A percentile compares a stretch with the other conserved stretches of the same genome.
phyloP scores from a whole-genome alignment of 2,113 vertebrate species.

The Elgaria multicarinata region DNA sequence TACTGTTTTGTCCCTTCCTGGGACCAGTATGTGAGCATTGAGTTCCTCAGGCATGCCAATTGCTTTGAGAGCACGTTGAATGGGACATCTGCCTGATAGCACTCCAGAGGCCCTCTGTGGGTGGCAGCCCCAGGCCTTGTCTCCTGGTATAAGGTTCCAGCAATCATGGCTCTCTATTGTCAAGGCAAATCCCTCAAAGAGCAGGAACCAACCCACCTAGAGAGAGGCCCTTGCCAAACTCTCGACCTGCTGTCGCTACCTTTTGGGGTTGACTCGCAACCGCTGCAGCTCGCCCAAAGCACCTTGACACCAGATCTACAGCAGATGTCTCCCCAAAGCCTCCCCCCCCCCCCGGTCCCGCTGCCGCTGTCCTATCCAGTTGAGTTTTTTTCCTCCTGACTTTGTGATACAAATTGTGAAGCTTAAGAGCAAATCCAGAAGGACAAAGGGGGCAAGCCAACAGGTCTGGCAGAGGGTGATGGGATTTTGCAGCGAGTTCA shows the following conservation, averaged over 20 bases:
- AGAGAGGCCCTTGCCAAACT: not conserved
- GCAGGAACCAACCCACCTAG: not conserved
- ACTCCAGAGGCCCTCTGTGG: not conserved
- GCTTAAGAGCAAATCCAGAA: not conserved
- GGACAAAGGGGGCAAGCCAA: not conserved
- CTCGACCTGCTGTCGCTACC: not conserved
- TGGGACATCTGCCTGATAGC: not conserved
- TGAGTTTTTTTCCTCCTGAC: not conserved
- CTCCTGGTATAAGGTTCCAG: slow-evolving; percentile 14
- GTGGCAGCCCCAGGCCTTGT: slow-evolving; percentile 2
- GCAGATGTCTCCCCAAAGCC: no score
- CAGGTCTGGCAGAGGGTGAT: not conserved
- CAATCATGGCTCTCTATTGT: slow-evolving; percentile 21
- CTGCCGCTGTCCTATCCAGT: not conserved
- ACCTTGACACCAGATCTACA: not conserved
- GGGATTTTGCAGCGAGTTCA: not conserved
- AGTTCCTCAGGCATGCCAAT: not conserved
- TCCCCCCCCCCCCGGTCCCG: not conserved
- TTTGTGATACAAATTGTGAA: not conserved
- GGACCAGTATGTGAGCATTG: not conserved
- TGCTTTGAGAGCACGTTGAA: not conserved
- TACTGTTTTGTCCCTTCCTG: no score
- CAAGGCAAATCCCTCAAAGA: slow-evolving; percentile 15
- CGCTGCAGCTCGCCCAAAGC: not conserved
- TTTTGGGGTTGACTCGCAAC: not conserved